phyloP scores from a whole-genome alignment of 1,140 invertebrate genomes.

The Caenorhabditis briggsae region DNA sequence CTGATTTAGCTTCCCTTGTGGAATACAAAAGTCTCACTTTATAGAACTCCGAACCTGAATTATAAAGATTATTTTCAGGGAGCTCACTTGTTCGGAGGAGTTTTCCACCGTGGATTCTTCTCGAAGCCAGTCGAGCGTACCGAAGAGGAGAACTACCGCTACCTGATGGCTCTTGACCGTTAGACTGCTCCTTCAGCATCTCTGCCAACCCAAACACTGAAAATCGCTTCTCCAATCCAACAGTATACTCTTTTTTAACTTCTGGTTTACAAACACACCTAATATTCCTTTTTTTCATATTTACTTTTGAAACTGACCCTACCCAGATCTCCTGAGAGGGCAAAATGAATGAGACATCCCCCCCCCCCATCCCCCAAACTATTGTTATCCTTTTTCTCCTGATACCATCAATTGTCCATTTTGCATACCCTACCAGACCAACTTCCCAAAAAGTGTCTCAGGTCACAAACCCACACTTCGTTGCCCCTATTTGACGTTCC shows the following conservation, averaged over 20 bases:
- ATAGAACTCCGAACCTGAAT: not conserved
- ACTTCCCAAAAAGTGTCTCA: slow-evolving; percentile 29
- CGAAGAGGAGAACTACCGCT: slow-evolving; percentile 66
- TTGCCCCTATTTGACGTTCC: not conserved
- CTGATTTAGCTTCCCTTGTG: not conserved
- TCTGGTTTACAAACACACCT: not conserved
- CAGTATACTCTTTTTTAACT: not conserved
- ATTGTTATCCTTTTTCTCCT: not conserved
- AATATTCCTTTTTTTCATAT: not conserved
- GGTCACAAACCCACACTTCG: slow-evolving; percentile 17
- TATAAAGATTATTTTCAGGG: slow-evolving; percentile 1
- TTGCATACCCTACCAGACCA: slow-evolving; percentile 47
- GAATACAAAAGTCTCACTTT: not conserved
- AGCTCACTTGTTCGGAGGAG: slow-evolving; percentile 50
- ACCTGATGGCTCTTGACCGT: slow-evolving; percentile 66
- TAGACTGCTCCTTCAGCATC: slow-evolving; percentile 3
- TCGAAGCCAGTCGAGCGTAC: slow-evolving; percentile 62
- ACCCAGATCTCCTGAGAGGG: slow-evolving; percentile 53
- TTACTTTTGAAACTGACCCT: slow-evolving; percentile 32
- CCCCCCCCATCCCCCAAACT: not conserved
- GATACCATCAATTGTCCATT: slow-evolving; percentile 1
- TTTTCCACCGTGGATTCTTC: slow-evolving; percentile 62
- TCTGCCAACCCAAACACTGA: slow-evolving; percentile 6
- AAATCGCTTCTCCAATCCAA: not conserved
- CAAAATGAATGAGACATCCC: slow-evolving; percentile 41